Evolutionary conservation across 2,797 vertebrate species (phyloP).

Genomic region (Buceros bicornis): DNA sequence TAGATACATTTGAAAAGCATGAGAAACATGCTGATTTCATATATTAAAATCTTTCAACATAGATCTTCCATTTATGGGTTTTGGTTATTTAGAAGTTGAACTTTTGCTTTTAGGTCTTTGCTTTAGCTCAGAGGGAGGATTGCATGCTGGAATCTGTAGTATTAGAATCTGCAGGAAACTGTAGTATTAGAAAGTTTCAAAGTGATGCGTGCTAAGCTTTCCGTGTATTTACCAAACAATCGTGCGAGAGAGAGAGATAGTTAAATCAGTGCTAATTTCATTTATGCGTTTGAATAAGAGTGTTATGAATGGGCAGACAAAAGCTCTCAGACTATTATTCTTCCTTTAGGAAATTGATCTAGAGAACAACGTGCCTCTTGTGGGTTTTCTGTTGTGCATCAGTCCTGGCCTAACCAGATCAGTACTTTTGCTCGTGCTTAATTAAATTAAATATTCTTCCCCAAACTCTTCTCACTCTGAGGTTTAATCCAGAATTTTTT

Average conservation of each 20-base stretch:
- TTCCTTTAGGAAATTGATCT: conserved; percentile 1
- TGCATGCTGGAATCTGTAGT: background rate
- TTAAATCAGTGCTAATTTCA: background rate
- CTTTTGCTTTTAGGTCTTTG: conserved; percentile 23
- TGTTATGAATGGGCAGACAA: conserved; percentile 10
- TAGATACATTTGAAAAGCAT: background rate
- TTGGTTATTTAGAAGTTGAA: conserved; percentile 27
- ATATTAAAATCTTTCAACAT: background rate
- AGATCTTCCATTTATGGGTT: background rate
- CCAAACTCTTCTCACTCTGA: background rate
- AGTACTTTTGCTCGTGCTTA: background rate
- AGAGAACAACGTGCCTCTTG: background rate
- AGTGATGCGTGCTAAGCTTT: conserved; percentile 11
- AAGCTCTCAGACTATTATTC: background rate
- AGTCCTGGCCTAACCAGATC: background rate
- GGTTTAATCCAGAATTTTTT: background rate
- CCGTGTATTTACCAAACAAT: conserved; percentile 5
- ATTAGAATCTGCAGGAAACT: conserved; percentile 5
- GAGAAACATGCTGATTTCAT: background rate
- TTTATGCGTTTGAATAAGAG: background rate
- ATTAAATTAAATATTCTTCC: background rate
- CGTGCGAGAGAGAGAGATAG: background rate
- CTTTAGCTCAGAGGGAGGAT: conserved; percentile 24
- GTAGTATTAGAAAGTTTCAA: conserved; percentile 50
- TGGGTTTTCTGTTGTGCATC: background rate